Evolutionary conservation across 2,797 vertebrate species (phyloP), one percentile per base, ranked within the genome.

Genomic region (Eulemur mongoz): DNA sequence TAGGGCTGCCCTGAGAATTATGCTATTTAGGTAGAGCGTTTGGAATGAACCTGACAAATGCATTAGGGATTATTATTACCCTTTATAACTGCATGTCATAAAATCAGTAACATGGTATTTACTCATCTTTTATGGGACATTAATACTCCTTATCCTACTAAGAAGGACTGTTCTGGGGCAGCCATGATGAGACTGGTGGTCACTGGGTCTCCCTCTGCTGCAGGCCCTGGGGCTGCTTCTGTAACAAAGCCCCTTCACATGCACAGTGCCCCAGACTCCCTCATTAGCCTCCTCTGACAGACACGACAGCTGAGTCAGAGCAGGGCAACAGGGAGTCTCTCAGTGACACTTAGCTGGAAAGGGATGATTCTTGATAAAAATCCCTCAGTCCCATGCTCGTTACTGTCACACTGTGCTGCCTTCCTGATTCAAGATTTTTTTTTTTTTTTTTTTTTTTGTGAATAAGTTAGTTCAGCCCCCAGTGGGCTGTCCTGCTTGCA

Each of bases 181-280:
- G 54, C 11, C 12, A 12, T 61, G 15, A 17, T 32, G 27, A 40
- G 32, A 18, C 40, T 43, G 30, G n/a, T 27, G 18, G 10, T 27
- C 22, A 18, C 4, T 65, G 13, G 1, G 3, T 40, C 5, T 27
- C 32, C n/a, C 0, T 43, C 14, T 50, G 6, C 35, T 32, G 11
- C 1, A 0, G 50, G 35, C 22, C 7, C 4, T 12, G 2, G 30
- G 9, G 7, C 14, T 59, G 12, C 15, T 15, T 45, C 30, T 50
- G 4, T 5, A 40, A 12, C 5, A 4, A 22, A 45, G 5, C 18
- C 18, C 15, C 32, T 48, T 59, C 17, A 12, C 45, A 12, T 15
- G 25, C 3, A 23, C 1, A 20, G 45, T 38, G n/a, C 52, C 35
- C 43, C 6, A 63, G 61, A 45, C 3, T 5, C 12, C 38, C 25